phyloP scores from a whole-genome alignment of 2,797 vertebrate genomes.

The Myotis findleyi region DNA sequence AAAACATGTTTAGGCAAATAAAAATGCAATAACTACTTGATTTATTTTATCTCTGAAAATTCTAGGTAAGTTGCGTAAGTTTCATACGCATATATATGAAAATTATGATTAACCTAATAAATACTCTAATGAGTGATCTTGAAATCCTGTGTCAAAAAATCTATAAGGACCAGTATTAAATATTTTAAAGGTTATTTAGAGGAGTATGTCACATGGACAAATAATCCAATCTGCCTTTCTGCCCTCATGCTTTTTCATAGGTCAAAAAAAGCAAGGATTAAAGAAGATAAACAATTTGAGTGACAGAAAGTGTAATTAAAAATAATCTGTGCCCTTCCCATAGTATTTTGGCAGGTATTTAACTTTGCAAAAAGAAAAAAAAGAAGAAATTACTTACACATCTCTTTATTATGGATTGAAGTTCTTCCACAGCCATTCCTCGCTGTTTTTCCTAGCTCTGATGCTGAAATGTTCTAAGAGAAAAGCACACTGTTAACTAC shows the following conservation, averaged over 20 bases:
- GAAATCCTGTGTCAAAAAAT: slow-evolving; percentile 41
- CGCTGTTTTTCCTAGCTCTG: slow-evolving; percentile 68
- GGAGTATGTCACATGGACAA: slow-evolving; percentile 3
- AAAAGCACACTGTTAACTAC: slow-evolving; percentile 58
- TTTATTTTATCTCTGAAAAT: slow-evolving; percentile 41
- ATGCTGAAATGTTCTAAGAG: slow-evolving; percentile 74
- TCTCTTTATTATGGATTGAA: slow-evolving; percentile 95
- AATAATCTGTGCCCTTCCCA: background rate
- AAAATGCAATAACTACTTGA: slow-evolving; percentile 31
- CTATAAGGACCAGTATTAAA: slow-evolving; percentile 40
- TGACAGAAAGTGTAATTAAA: slow-evolving; percentile 40
- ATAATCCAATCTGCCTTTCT: slow-evolving; percentile 32
- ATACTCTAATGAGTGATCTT: slow-evolving; percentile 37
- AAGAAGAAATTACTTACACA: slow-evolving; percentile 91
- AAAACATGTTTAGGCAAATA: slow-evolving; percentile 20
- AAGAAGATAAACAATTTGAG: slow-evolving; percentile 42
- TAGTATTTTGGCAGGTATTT: slow-evolving; percentile 41
- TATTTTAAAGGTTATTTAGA: slow-evolving; percentile 16
- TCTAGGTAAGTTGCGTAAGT: background rate
- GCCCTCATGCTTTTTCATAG: background rate
- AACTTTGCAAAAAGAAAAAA: slow-evolving; percentile 56
- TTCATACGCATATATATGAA: background rate
- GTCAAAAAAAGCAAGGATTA: slow-evolving; percentile 46
- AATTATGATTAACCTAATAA: slow-evolving; percentile 55
- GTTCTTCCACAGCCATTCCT: slow-evolving; percentile 94